These are phyloP conservation scores for Psilopsiagon aurifrons DNA, from an alignment of 2,113 vertebrate species.

Conservation along the genomic window DNA sequence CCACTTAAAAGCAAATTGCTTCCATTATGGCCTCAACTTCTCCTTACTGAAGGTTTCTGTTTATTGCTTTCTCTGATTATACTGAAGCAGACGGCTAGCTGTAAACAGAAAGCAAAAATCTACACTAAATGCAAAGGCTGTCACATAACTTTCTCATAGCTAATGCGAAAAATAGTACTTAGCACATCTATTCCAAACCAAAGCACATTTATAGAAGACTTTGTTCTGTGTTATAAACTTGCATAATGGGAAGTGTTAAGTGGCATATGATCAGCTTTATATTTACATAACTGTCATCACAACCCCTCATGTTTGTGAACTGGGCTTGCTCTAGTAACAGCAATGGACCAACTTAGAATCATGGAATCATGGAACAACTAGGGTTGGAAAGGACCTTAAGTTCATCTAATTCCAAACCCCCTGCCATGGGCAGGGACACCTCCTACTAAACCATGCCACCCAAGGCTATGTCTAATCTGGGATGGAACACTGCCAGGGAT, in stretches of 20 bases:
- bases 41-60: neutral
- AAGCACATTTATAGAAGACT: neutral
- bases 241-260: neutral
- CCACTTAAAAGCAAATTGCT: neutral
- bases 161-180: neutral
- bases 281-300: neutral
- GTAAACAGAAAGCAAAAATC: slow-evolving; percentile 4
- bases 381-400: no score
- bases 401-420: no score
- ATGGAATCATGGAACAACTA: no score
- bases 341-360: neutral
- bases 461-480: no score
- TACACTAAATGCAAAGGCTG: neutral
- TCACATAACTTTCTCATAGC: neutral
- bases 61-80: neutral
- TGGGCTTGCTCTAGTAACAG: neutral
- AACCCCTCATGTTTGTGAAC: neutral
- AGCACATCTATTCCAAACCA: neutral
- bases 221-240: neutral
- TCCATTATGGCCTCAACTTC: neutral
- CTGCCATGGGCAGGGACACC: no score
- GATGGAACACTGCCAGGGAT: no score
- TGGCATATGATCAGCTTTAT: neutral
- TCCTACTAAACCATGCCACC: no score
- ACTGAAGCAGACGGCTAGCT: neutral